Evolutionary conservation across 2,113 vertebrate genomes (phyloP).

Genomic region (Cricetomys ansorgei): DNA sequence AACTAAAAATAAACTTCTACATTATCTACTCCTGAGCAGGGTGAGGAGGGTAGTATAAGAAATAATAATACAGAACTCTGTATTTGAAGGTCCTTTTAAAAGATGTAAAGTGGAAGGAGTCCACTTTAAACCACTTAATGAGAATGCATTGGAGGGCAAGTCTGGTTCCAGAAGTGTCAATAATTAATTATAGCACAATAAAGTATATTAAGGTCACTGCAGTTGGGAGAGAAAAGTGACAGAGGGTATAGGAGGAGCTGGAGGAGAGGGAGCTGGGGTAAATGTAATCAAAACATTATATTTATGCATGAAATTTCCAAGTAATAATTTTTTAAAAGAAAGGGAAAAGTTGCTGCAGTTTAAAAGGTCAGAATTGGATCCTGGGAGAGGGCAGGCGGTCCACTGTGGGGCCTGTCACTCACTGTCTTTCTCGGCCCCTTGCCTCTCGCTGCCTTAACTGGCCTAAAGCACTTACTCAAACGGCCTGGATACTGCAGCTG

Average conservation of each 20-base stretch:
- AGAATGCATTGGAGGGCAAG: background rate
- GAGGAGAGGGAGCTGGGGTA: background rate
- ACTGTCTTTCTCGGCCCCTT: background rate
- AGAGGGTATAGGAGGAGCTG: background rate
- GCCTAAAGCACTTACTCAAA: background rate
- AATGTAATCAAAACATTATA: background rate
- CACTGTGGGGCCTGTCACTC: background rate
- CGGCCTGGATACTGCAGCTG: no score
- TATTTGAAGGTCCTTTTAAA: background rate
- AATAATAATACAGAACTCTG: background rate
- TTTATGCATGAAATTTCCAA: background rate
- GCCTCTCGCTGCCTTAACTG: background rate
- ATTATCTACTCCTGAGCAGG: background rate
- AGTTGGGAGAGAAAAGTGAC: background rate
- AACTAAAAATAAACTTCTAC: no score
- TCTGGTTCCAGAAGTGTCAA: background rate
- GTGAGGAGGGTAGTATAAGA: background rate
- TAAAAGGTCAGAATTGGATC: background rate
- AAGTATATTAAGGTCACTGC: background rate
- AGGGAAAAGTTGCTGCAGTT: background rate
- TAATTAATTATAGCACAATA: background rate
- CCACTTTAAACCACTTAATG: background rate
- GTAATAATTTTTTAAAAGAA: background rate
- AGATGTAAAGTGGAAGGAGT: background rate
- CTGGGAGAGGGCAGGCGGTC: background rate